A percentile compares a stretch with the other conserved stretches of the same genome.
These are phyloP conservation scores for Ephydatia muelleri DNA, from an alignment of 37 sponge, comb jelly and placozoan species.

Conservation along the genomic window DNA sequence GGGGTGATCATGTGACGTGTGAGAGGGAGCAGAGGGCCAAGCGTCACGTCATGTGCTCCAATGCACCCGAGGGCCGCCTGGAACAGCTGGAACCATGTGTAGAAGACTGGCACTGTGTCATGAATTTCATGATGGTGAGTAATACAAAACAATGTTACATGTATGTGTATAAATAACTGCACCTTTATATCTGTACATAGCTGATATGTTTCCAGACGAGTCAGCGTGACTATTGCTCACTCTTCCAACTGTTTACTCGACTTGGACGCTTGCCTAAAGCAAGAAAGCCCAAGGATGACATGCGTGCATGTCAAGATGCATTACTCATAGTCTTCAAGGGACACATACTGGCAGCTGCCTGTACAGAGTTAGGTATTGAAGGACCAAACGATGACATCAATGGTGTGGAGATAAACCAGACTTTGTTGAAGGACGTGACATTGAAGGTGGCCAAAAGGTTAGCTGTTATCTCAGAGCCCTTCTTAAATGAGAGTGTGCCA, in stretches of 20 bases:
- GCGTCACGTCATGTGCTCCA: slow-evolving; percentile 23
- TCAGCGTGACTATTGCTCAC: slow-evolving; percentile 37
- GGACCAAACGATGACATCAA: background rate
- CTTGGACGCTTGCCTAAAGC: slow-evolving; percentile 20
- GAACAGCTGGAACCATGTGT: slow-evolving; percentile 16
- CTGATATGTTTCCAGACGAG: slow-evolving; percentile 10
- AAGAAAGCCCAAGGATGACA: slow-evolving; percentile 32
- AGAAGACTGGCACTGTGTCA: slow-evolving; percentile 48
- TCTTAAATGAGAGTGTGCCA: background rate
- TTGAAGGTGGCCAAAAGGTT: slow-evolving; percentile 10
- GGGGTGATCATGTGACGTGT: slow-evolving; percentile 49
- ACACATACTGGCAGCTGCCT: slow-evolving; percentile 33
- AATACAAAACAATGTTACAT: too few species aligned
- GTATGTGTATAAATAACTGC: too few species aligned
- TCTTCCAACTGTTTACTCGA: slow-evolving; percentile 9
- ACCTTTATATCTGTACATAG: slow-evolving; percentile 13
- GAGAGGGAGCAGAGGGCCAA: slow-evolving; percentile 16
- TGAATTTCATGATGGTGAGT: slow-evolving; percentile 14
- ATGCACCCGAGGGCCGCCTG: slow-evolving; percentile 22
- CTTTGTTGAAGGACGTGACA: slow-evolving; percentile 11
- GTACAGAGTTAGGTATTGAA: slow-evolving; percentile 8
- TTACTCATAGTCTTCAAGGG: slow-evolving; percentile 20
- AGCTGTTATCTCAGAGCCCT: slow-evolving; percentile 9
- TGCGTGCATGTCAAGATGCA: slow-evolving; percentile 27
- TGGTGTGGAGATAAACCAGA: too few species aligned